phyloP scores from a whole-genome alignment of 2,888 invertebrate species.

The Nezara viridula region DNA sequence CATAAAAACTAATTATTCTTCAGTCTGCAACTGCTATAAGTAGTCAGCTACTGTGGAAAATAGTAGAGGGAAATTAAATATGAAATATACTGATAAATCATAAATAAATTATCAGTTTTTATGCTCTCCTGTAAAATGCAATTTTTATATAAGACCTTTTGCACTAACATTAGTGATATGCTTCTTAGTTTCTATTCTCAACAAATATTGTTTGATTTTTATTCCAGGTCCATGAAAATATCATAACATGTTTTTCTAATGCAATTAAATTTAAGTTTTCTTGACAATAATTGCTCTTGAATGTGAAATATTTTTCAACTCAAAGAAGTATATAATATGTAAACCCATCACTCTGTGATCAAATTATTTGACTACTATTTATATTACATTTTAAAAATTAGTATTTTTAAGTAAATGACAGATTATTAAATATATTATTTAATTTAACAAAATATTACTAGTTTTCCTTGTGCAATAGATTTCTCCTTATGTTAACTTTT shows the following conservation, averaged over 20 bases:
- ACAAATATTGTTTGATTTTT: not conserved
- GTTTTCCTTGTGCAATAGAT: not conserved
- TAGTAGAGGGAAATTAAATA: too few species aligned
- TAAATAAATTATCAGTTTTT: too few species aligned
- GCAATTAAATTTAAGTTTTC: not conserved
- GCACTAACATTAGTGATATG: too few species aligned
- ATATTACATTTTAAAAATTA: not conserved
- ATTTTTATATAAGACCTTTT: too few species aligned
- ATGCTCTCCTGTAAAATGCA: too few species aligned
- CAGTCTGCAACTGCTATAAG: too few species aligned
- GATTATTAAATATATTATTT: not conserved
- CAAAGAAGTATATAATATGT: not conserved
- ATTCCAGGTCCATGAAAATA: not conserved
- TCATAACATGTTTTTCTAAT: too few species aligned
- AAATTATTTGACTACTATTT: not conserved
- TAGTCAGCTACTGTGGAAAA: too few species aligned
- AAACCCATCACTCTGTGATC: not conserved
- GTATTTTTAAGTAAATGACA: not conserved
- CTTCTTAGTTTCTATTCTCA: too few species aligned
- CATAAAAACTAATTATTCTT: too few species aligned
- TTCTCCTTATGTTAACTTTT: not conserved
- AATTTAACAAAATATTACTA: not conserved
- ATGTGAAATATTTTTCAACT: not conserved
- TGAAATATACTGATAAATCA: too few species aligned
- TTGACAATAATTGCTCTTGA: not conserved